Percentiles rank a stretch among this genome's conserved stretches.
Conservation (phyloP, 2,888 invertebrate genomes). For the Drosophila putrida region DNA sequence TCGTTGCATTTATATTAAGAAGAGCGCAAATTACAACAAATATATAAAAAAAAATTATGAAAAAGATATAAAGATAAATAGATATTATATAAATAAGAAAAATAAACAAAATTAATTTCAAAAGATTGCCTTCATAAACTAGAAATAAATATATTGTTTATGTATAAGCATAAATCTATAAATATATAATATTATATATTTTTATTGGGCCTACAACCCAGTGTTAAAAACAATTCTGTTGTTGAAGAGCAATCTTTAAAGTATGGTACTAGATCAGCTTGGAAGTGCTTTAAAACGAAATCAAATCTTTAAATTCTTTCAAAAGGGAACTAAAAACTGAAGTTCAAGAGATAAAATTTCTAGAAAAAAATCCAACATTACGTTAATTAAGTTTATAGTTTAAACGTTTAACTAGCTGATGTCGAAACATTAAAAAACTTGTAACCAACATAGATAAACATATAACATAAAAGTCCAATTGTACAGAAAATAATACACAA, state of each 20-base stretch:
- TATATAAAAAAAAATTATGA: neutral
- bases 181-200: constrained; percentile 2
- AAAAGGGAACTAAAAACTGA: constrained; percentile 7
- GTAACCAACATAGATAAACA: constrained; percentile 19
- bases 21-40: constrained; percentile 43
- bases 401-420: constrained; percentile 38
- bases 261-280: constrained; percentile 25
- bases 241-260: constrained; percentile 25
- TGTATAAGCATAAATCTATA: neutral
- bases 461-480: constrained; percentile 31
- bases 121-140: neutral
- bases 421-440: constrained; percentile 18
- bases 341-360: constrained; percentile 13
- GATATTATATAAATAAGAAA: neutral
- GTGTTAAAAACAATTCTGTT: constrained; percentile 22
- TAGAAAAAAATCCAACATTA: constrained; percentile 37
- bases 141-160: too few relatives aligned
- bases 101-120: neutral
- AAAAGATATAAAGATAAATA: neutral
- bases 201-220: constrained; percentile 37
- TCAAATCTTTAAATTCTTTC: constrained; percentile 9
- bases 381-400: constrained; percentile 32
- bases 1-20: constrained; percentile 51
- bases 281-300: constrained; percentile 36
- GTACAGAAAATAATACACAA: constrained; percentile 12